A percentile compares a stretch with the other conserved stretches of the same genome.
Evolutionary conservation across 2,888 invertebrate species (phyloP).

Genomic region (Allacma fusca): DNA sequence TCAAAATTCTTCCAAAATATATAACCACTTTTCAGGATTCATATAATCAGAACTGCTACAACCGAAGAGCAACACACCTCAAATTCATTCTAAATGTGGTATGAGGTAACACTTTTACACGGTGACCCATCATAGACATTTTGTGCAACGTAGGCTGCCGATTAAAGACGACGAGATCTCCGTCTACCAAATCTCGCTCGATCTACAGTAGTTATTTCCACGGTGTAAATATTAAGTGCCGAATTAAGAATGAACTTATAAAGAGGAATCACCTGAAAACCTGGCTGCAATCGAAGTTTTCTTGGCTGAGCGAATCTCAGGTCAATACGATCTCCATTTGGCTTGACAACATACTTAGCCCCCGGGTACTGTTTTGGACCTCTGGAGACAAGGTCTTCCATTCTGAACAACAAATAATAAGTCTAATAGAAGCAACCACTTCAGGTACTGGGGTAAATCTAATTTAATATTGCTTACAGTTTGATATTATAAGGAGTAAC

Average conservation of each 20-base stretch:
- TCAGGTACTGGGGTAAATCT: neutral
- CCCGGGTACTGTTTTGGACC: conserved; percentile 99
- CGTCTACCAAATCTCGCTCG: conserved; percentile 96
- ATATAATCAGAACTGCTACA: too few species aligned
- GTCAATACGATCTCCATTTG: conserved; percentile 98
- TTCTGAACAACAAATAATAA: conserved; percentile 64
- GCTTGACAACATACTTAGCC: conserved; percentile 97
- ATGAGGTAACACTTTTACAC: conserved; percentile 96
- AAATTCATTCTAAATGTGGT: conserved; percentile 99
- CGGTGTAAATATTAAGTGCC: neutral
- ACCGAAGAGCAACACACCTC: conserved; percentile 69
- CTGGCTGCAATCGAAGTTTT: conserved; percentile 93
- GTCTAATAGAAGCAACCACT: too few species aligned
- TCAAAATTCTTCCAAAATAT: too few species aligned
- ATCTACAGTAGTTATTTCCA: conserved; percentile 67
- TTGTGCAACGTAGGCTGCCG: conserved; percentile 99
- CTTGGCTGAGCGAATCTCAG: conserved; percentile 94
- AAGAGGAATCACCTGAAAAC: conserved; percentile 73
- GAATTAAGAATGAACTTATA: neutral
- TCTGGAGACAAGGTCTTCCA: conserved; percentile 90
- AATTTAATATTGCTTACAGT: conserved; percentile 68
- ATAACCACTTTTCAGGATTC: too few species aligned
- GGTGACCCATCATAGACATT: conserved; percentile 99
- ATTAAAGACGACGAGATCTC: conserved; percentile 98
- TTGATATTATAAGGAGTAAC: conserved; percentile 99